phyloP scores from a whole-genome alignment of 2,797 vertebrate genomes.

The Sorex maritimensis region DNA sequence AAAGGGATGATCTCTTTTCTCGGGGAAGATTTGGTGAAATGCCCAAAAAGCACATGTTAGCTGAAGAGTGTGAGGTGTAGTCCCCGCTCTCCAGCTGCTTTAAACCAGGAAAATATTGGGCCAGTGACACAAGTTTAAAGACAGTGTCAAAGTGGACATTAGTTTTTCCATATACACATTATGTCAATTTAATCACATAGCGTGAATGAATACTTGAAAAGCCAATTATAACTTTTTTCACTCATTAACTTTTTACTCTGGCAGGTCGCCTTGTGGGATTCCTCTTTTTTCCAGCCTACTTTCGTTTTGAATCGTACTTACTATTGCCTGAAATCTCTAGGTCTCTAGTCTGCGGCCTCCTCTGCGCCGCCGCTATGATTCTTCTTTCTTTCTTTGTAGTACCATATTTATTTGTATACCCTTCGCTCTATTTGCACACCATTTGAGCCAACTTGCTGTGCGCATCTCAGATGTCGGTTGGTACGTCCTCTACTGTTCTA shows the following conservation, averaged over 20 bases:
- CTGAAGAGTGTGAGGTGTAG: conserved; percentile 51
- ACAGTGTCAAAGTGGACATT: conserved; percentile 67
- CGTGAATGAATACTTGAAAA: conserved; percentile 86
- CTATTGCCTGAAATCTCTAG: conserved; percentile 47
- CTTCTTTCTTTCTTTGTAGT: conserved; percentile 45
- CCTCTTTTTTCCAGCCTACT: conserved; percentile 73
- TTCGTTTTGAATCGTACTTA: conserved; percentile 77
- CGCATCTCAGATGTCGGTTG: conserved; percentile 72
- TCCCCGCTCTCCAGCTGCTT: conserved; percentile 52
- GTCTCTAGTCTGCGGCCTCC: conserved; percentile 13
- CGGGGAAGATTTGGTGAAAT: conserved; percentile 77
- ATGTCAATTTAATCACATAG: conserved; percentile 72
- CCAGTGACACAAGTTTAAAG: conserved; percentile 75
- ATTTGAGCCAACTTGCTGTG: conserved; percentile 76
- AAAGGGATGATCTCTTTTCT: neutral
- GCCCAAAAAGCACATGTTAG: conserved; percentile 46
- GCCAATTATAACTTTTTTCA: conserved; percentile 71
- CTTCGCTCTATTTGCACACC: conserved; percentile 47
- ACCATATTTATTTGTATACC: conserved; percentile 81
- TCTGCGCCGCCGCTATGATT: conserved; percentile 48
- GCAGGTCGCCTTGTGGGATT: conserved; percentile 49
- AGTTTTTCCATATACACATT: conserved; percentile 72
- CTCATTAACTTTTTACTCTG: conserved; percentile 63
- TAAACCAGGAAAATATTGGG: conserved; percentile 63
- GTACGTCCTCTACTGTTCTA: conserved; percentile 81